Conservation (phyloP, 2,797 vertebrate species). For the Cirrhinus molitorella region DNA sequence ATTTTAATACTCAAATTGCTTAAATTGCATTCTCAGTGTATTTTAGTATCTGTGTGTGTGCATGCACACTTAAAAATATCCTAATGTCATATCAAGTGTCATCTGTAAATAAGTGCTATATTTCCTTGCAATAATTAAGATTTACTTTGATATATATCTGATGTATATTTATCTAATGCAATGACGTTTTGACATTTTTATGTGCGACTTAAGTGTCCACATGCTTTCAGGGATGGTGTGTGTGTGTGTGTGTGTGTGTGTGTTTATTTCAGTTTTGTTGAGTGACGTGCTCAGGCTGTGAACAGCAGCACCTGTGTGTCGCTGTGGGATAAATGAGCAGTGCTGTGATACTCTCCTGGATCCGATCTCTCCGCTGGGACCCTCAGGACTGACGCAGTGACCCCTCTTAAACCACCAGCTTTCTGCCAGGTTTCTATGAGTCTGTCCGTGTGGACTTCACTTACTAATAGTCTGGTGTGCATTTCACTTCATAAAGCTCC, state of each 20-base stretch:
- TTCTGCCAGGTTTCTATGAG: background rate
- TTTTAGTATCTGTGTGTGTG: background rate
- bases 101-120: background rate
- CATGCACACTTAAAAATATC: constrained; percentile 4
- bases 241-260: background rate
- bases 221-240: constrained; percentile 44
- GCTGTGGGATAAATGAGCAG: constrained; percentile 66
- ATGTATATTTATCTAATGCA: background rate
- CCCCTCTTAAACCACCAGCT: constrained; percentile 21
- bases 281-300: constrained; percentile 70
- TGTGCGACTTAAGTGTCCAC: constrained; percentile 19
- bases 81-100: background rate
- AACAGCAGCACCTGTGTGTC: constrained; percentile 47
- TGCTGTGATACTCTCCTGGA: constrained; percentile 70
- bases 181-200: background rate
- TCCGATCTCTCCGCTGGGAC: constrained; percentile 73
- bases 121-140: background rate
- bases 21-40: background rate
- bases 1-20: background rate
- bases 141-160: background rate
- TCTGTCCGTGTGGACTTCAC: background rate
- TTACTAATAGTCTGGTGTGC: background rate
- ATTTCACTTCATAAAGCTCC: constrained; percentile 1
- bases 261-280: constrained; percentile 46
- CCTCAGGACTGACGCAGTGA: constrained; percentile 34